phyloP scores from a whole-genome alignment of 1,140 invertebrate genomes.

The Venturia canescens region DNA sequence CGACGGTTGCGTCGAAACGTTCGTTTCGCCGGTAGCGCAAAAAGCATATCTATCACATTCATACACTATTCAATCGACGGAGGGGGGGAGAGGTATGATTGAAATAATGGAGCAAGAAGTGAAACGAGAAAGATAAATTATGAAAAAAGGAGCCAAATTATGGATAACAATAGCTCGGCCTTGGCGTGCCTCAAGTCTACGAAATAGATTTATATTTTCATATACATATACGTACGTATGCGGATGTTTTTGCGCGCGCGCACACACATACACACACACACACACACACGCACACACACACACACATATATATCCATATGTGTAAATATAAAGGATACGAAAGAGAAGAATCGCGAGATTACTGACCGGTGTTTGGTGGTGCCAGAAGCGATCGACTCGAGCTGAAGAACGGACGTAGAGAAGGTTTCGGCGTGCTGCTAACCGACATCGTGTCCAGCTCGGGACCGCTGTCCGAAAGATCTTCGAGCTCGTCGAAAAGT shows the following conservation, averaged over 20 bases:
- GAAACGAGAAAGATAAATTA: background rate
- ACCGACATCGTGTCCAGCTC: constrained; percentile 98
- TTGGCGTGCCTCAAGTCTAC: too few relatives aligned
- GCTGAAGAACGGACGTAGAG: constrained; percentile 95
- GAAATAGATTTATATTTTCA: background rate
- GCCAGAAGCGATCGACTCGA: constrained; percentile 86
- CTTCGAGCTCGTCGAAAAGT: constrained; percentile 92
- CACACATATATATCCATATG: background rate
- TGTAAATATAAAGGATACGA: too few relatives aligned
- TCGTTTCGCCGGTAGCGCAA: too few relatives aligned
- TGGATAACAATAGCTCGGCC: too few relatives aligned
- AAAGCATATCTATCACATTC: too few relatives aligned
- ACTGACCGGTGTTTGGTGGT: constrained; percentile 74
- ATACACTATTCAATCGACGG: too few relatives aligned
- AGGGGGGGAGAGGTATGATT: too few relatives aligned
- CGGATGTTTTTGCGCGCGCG: too few relatives aligned
- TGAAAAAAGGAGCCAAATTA: background rate
- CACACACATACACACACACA: too few relatives aligned
- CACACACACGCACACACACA: too few relatives aligned
- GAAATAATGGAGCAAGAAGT: too few relatives aligned
- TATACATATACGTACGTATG: background rate
- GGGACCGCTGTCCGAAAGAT: constrained; percentile 94
- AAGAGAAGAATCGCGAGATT: constrained; percentile 43
- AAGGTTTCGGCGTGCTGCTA: constrained; percentile 97
- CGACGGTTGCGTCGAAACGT: too few relatives aligned